Evolutionary conservation across 2,888 invertebrate genomes (phyloP).

Genomic region (Nipponacmea schrenckii): DNA sequence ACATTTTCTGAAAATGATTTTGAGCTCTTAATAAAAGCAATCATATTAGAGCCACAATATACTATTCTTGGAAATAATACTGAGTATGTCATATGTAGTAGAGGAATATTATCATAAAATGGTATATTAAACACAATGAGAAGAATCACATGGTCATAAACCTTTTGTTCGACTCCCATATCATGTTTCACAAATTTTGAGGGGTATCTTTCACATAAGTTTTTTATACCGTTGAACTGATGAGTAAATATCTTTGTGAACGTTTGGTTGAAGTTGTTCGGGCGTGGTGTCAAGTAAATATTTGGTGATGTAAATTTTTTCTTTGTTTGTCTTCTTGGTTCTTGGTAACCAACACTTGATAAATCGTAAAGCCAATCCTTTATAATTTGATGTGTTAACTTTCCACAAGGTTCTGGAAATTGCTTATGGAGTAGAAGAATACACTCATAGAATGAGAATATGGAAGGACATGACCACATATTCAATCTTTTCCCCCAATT

Average conservation of each 20-base stretch:
- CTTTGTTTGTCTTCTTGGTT: slow-evolving; percentile 31
- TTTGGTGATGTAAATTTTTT: not conserved
- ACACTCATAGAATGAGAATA: not conserved
- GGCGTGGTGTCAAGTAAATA: not conserved
- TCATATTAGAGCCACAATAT: not conserved
- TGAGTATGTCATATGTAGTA: not conserved
- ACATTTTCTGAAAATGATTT: not conserved
- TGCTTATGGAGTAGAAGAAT: not conserved
- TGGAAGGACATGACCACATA: not conserved
- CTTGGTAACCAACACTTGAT: slow-evolving; percentile 18
- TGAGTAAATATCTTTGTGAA: not conserved
- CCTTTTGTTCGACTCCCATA: not conserved
- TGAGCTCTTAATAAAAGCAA: slow-evolving; percentile 1
- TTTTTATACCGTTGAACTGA: not conserved
- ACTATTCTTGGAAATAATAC: not conserved
- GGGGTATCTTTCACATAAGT: not conserved
- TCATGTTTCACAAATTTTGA: not conserved
- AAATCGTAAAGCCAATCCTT: not conserved
- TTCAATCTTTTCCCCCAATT: too few species aligned
- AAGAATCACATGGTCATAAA: not conserved
- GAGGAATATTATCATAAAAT: not conserved
- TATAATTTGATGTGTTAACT: not conserved
- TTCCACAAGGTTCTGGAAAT: not conserved
- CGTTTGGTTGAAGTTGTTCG: not conserved
- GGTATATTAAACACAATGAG: not conserved